Evolutionary conservation across 2,113 vertebrate genomes (phyloP), one percentile per base, ranked within the genome.

Genomic region (Ceuthmochares aereus): DNA sequence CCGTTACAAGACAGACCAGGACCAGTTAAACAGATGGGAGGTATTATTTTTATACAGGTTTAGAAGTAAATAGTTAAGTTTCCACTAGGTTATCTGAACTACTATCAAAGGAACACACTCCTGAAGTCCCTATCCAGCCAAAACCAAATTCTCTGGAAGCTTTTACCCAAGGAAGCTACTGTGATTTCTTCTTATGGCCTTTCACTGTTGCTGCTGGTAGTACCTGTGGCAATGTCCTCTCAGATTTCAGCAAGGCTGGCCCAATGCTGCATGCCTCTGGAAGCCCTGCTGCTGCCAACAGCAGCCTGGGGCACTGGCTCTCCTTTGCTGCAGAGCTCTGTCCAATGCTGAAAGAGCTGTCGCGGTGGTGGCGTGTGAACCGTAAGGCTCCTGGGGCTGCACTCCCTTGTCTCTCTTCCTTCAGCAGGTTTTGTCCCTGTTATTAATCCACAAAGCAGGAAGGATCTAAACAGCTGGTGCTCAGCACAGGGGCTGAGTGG

Each of bases 1-100:
- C 92, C 84, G 94, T 89, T 97, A 90, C 90, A 94, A 96, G 88
- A 95, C 73, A 96, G 73, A 93, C 90, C 85, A 92, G 86, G 69
- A 97, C 90, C 89, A 96, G 90, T 89, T 76, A 95, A 93, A 95
- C 96, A 96, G 96, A 96, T 94, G 96, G 92, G 73, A 43, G 94
- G 69, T 62, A 95, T 92, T 96, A 95, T 96, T 96, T 96, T 97
- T 93, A 89, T 84, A 84, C 90, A 25, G 42, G 70, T 96, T 94
- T 92, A 21, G 60, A 94, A 91, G 49, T 47, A 88, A 92, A 73
- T 91, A 90, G 84, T 90, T 81, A 94, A 60, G 70, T 92, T 94
- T 96, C 82, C 72, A 81, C 56, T 88, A 73, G 79, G 51, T 92
- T 91, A 95, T 78, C 43, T 62, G 77, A 92, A 92, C 60, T 25